Percentiles rank a stretch among this genome's conserved stretches.
These are phyloP conservation scores for Chionomys nivalis DNA, from an alignment of 2,113 vertebrate species.

Conservation along the genomic window DNA sequence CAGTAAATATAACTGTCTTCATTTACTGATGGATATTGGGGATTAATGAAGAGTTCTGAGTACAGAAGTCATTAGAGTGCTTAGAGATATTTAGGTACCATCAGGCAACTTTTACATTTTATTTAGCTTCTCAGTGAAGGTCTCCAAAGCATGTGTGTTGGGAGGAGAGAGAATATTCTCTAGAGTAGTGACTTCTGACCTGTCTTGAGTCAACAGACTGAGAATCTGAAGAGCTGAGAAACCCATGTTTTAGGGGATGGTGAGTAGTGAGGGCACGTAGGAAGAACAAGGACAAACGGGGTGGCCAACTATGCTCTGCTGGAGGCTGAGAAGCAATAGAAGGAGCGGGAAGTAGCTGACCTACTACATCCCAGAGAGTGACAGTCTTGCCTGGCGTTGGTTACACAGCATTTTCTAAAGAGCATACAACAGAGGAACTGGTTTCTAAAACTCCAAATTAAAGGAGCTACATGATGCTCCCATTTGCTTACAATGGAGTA, in stretches of 20 bases:
- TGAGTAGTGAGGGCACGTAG: slow-evolving; percentile 85
- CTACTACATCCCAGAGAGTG: slow-evolving; percentile 73
- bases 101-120: slow-evolving; percentile 35
- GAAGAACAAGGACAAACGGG: slow-evolving; percentile 88
- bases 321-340: slow-evolving; percentile 83
- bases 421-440: background rate
- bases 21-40: background rate
- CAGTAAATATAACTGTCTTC: slow-evolving; percentile 13
- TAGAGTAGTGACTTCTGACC: background rate
- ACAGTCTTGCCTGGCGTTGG: slow-evolving; percentile 66
- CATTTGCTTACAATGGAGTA: background rate
- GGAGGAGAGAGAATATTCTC: slow-evolving; percentile 71
- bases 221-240: slow-evolving; percentile 50
- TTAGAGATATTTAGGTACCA: background rate
- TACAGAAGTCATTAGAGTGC: background rate
- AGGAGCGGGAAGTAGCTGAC: slow-evolving; percentile 76
- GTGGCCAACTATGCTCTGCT: slow-evolving; percentile 88
- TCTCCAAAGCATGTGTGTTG: slow-evolving; percentile 57
- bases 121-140: slow-evolving; percentile 55
- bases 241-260: slow-evolving; percentile 79
- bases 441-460: slow-evolving; percentile 13
- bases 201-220: slow-evolving; percentile 10
- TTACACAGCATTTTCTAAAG: background rate
- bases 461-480: background rate
- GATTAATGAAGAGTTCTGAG: slow-evolving; percentile 48